Evolutionary conservation across 2,797 vertebrate genomes (phyloP).

Genomic region (Bradypodion ventrale): DNA sequence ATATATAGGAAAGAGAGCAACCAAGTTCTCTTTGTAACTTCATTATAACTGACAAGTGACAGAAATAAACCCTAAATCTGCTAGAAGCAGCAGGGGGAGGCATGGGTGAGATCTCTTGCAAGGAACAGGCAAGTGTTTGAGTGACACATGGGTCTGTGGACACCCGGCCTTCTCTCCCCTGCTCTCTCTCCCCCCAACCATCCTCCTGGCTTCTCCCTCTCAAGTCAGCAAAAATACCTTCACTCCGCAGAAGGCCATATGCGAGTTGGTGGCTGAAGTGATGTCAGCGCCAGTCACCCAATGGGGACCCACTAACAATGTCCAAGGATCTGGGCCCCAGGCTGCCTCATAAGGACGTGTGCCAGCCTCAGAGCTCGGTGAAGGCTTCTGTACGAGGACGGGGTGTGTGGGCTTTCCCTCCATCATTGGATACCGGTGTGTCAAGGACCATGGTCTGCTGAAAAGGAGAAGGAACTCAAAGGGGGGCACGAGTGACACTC

Average conservation of each 20-base stretch:
- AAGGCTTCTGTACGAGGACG: constrained; percentile 59
- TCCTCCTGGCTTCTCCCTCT: constrained; percentile 47
- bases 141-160: constrained; percentile 74
- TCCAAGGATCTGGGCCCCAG: constrained; percentile 41
- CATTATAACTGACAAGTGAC: constrained; percentile 55
- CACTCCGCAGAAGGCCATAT: constrained; percentile 62
- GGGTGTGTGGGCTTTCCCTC: constrained; percentile 43
- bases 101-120: constrained; percentile 35
- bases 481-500: constrained; percentile 39
- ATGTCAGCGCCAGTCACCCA: constrained; percentile 40
- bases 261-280: constrained; percentile 34
- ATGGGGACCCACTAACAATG: constrained; percentile 35
- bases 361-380: constrained; percentile 55
- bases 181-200: constrained; percentile 19
- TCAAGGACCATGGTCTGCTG: constrained; percentile 56
- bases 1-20: constrained; percentile 37
- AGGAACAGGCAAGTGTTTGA: constrained; percentile 58
- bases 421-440: constrained; percentile 49
- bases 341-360: constrained; percentile 71
- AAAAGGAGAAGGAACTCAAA: constrained; percentile 38
- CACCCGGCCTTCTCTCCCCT: constrained; percentile 46
- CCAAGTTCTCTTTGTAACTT: constrained; percentile 36
- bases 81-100: constrained; percentile 28
- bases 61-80: constrained; percentile 58
- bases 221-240: constrained; percentile 76